phyloP scores from a whole-genome alignment of 2,888 invertebrate genomes.

The Eucera pruinosa region DNA sequence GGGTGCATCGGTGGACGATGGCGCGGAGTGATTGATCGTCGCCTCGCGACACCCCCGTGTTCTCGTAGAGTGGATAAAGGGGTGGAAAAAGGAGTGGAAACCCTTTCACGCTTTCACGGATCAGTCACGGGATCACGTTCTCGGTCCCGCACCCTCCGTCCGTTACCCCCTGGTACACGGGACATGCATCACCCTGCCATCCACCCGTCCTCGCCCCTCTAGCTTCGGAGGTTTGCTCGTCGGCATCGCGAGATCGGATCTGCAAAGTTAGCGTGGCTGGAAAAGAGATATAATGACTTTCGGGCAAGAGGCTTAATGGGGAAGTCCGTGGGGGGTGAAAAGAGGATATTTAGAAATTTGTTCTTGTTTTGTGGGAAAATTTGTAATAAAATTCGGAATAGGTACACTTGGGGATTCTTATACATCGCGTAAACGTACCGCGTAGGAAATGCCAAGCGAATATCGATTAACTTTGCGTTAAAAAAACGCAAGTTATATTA shows the following conservation, averaged over 20 bases:
- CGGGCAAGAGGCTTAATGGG: too few species aligned
- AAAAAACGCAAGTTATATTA: too few species aligned
- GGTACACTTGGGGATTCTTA: too few species aligned
- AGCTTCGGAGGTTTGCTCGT: conserved; percentile 50
- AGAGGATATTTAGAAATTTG: too few species aligned
- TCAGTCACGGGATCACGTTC: conserved; percentile 80
- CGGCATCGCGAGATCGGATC: conserved; percentile 60
- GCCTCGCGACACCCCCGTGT: conserved; percentile 78
- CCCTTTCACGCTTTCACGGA: conserved; percentile 81
- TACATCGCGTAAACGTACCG: too few species aligned
- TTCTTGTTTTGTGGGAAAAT: too few species aligned
- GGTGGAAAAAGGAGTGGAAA: conserved; percentile 76
- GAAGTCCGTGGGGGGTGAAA: too few species aligned
- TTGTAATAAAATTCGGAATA: too few species aligned
- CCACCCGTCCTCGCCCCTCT: conserved; percentile 27
- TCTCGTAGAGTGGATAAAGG: conserved; percentile 77
- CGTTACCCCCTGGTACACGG: conserved; percentile 57
- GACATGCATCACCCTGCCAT: conserved; percentile 71
- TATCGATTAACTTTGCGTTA: too few species aligned
- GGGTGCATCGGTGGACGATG: conserved; percentile 68
- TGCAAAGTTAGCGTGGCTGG: conserved; percentile 59
- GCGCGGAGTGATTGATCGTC: conserved; percentile 81
- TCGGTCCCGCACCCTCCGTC: conserved; percentile 57
- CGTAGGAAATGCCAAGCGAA: too few species aligned
- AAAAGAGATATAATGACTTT: conserved; percentile 36